Base-by-base conservation (phyloP, 1,140 invertebrate species). In the Cyrtorhinus lividipennis region DNA sequence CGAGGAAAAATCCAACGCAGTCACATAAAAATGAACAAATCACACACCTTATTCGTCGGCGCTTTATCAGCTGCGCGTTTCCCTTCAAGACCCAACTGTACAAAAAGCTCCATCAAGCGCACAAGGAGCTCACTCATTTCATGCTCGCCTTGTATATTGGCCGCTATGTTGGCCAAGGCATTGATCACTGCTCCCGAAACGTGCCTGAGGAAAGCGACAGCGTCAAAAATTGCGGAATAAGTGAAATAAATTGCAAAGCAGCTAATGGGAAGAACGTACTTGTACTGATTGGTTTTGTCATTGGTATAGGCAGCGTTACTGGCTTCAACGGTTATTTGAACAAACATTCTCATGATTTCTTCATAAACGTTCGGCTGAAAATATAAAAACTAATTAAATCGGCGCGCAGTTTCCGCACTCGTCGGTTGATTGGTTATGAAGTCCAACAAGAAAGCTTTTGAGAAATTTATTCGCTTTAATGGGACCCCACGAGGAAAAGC, bases 341-440 rank as follows among this genome's bases (percentile, higher is more conserved):
- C 94, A 77, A 98, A 98, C 88, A 97, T 95, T 69, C 90, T 85
- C 92, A 99, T 95, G 27, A 98, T 92, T 71, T 95, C 92, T 67
- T 95, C 90, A 71, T 94, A 92, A 13, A 97, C 86, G 65, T 77
- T 74, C 2, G 76, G 71, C 82, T 84, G 72, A 63, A 74, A 71
- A 45, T 60, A 56, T 53, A 57, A 57, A 57, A 23, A 2, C n/a
- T n/a, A n/a, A n/a, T n/a, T n/a, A n/a, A n/a, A n/a, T n/a, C n/a
- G n/a, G n/a, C n/a, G n/a, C n/a, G n/a, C n/a, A n/a, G n/a, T n/a
- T n/a, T n/a, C n/a, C n/a, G n/a, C n/a, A n/a, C n/a, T n/a, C n/a
- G n/a, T n/a, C n/a, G n/a, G n/a, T n/a, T n/a, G n/a, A n/a, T n/a
- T n/a, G n/a, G n/a, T n/a, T n/a, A n/a, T n/a, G n/a, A n/a, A n/a